Evolutionary conservation across 2,797 vertebrate genomes (phyloP).

Genomic region (Danio albolineatus): DNA sequence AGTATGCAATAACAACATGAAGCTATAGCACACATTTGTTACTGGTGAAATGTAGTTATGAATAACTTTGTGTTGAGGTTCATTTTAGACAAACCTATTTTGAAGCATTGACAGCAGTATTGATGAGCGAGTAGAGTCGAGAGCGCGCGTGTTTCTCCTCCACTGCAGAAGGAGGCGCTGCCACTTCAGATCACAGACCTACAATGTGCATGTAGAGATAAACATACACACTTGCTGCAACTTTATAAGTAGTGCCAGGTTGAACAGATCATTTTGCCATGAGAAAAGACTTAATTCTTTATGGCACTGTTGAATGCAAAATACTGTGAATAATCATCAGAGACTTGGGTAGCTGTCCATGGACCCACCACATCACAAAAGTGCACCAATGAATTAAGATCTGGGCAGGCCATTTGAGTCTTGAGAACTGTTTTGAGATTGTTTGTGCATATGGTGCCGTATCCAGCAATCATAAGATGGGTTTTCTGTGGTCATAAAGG

Average conservation of each 20-base stretch:
- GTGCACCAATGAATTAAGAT: too few relatives aligned
- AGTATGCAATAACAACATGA: background rate
- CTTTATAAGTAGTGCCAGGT: too few relatives aligned
- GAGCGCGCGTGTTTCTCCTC: constrained; percentile 24
- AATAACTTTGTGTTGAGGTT: background rate
- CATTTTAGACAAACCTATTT: background rate
- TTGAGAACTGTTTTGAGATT: too few relatives aligned
- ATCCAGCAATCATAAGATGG: too few relatives aligned
- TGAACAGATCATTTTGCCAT: too few relatives aligned
- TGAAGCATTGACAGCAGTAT: background rate
- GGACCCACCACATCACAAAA: too few relatives aligned
- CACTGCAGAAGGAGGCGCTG: constrained; percentile 15
- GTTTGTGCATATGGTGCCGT: too few relatives aligned
- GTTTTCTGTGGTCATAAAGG: too few relatives aligned
- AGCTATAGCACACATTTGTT: background rate
- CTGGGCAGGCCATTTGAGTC: too few relatives aligned
- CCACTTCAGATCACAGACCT: background rate
- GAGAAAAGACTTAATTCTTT: too few relatives aligned
- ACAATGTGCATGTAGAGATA: background rate
- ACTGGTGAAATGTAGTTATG: background rate
- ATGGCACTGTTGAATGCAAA: too few relatives aligned
- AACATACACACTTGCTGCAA: background rate
- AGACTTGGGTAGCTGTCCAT: background rate
- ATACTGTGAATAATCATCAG: background rate
- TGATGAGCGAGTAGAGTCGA: background rate